A percentile compares a stretch with the other conserved stretches of the same genome.
Conservation (phyloP, 2,797 vertebrate species). For the Myiotriccus ornatus region DNA sequence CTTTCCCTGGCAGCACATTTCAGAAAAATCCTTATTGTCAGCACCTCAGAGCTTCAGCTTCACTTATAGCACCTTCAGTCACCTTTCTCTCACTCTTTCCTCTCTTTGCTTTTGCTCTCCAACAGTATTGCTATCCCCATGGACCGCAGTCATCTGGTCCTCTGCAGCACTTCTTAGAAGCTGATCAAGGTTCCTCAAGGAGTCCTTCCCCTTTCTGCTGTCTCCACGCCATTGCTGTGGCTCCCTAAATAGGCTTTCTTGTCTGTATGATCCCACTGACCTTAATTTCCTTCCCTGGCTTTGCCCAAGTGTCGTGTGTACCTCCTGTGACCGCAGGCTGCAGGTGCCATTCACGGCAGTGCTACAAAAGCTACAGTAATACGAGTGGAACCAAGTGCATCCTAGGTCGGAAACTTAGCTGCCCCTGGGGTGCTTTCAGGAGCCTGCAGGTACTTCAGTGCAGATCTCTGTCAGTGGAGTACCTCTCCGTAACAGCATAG, state of each 20-base stretch:
- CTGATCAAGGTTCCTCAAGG: not conserved
- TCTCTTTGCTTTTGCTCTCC: not conserved
- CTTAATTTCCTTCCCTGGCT: not conserved
- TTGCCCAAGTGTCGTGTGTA: not conserved
- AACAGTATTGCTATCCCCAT: not conserved
- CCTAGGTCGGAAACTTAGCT: not conserved
- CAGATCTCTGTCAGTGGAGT: not conserved
- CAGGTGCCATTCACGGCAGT: accelerated
- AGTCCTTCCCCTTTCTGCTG: not conserved
- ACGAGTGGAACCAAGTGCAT: not conserved
- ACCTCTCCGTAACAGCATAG: accelerated
- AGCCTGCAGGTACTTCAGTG: not conserved
- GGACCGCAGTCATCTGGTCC: not conserved
- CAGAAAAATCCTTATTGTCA: not conserved
- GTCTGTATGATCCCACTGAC: not conserved
- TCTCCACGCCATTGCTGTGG: not conserved
- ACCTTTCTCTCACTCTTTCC: not conserved
- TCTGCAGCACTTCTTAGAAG: not conserved
- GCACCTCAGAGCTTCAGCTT: not conserved
- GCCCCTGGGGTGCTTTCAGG: not conserved
- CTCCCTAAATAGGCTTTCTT: not conserved
- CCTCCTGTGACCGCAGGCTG: not conserved
- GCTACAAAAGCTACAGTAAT: not conserved
- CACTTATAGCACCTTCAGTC: not conserved
- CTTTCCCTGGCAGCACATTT: not conserved